Base-by-base conservation (phyloP, 2,797 vertebrate genomes). In the Sitta carolinensis region DNA sequence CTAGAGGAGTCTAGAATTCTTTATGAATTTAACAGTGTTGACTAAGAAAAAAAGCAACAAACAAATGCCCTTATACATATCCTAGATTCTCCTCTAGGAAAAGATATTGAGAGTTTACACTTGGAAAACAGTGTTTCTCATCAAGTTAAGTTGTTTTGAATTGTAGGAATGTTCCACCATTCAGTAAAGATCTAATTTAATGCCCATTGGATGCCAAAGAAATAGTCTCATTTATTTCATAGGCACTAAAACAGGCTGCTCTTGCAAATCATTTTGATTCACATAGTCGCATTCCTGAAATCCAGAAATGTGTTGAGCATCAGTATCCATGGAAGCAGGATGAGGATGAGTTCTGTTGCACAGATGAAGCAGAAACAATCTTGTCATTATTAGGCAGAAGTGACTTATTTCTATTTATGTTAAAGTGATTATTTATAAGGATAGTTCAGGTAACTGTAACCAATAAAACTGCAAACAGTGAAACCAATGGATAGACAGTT, bases 11-110 rank as follows among this genome's bases (percentile, higher is more conserved):
- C 36, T 75, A 36, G 55, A 87, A 76, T 92, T 87, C 34, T 93
- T 87, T 75, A 67, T 57, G 50, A 92, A 87, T 92, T 92, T 87
- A 73, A 69, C 74, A 51, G 8, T 26, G 25, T 55, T 87, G 63
- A 82, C 67, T 69, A 76, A 69, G 18, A 3, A 38, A 47, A 58
- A 51, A 64, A 75, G 23, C 7, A 88, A 55, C 22, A 9, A 91
- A 86, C 32, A 59, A 87, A 75, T 62, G 50, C 34, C 38, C 45
- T 68, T 82, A 57, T 59, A 48, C 67, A 48, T 70, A 48, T 68
- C 55, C 62, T 73, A 75, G 58, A 87, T 80, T 89, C 92, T 91
- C 76, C 88, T 95, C 78, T 11, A 79, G 88, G 91, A 79, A 92
- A 92, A 93, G 74, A 22, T 68, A 36, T 38, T 79, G 34, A 64